Base-by-base conservation (phyloP, 2,113 vertebrate species). In the Fulmarus glacialis region DNA sequence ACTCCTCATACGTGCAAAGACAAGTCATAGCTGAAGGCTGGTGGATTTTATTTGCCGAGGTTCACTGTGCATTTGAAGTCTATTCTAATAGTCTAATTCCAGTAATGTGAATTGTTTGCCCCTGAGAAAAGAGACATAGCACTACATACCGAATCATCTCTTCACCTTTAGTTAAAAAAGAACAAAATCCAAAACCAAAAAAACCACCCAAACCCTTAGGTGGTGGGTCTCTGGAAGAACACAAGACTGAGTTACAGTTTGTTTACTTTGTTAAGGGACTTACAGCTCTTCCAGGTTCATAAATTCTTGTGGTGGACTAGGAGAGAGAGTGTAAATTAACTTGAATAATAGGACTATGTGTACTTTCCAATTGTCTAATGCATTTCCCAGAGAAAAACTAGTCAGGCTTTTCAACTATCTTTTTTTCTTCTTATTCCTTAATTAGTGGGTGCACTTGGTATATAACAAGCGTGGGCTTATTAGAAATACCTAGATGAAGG, bases 231-330 rank as follows among this genome's bases (percentile, higher is more conserved):
- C 92, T 93, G 90, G 70, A 98, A 98, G 90, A 87, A 91, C 50
- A 91, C 64, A 93, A 86, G 85, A 32, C 92, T 97, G 98, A 98
- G 96, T 98, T 98, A 98, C 90, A 97, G 96, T 98, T 98, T 98
- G 96, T 98, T 98, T 98, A 98, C 96, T 98, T 98, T 97, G 97
- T 97, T 98, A 98, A 98, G 98, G 97, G 98, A 98, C 97, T 98
- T 96, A 87, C 1, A 93, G 96, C 95, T 97, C 96, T 97, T 98
- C 82, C 85, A 97, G 95, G 91, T 98, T 96, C 98, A 97, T 98
- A 98, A 98, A 98, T 98, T 98, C 97, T 96, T 93, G 85, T 77
- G 84, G 96, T 97, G 67, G 93, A 88, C 20, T 52, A 91, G 94
- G 81, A 93, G 56, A 91, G 83, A 42, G 89, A 96, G 63, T 94